These are phyloP conservation scores for Aphaenogaster floridana DNA, from an alignment of 1,140 invertebrate species.

Conservation along the genomic window DNA sequence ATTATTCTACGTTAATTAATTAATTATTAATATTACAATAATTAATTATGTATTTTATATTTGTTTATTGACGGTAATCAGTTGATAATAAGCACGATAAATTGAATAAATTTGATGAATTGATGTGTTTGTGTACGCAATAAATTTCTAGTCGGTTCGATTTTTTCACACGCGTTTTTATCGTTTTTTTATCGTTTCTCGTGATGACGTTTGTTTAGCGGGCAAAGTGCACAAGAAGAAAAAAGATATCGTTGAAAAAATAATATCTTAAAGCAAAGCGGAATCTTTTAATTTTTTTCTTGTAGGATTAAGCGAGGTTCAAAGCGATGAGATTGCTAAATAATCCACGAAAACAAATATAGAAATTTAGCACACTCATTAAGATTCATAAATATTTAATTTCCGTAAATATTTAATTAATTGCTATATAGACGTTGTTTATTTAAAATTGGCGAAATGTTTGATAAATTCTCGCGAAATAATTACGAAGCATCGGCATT, in stretches of 20 bases:
- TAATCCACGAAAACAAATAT: background rate
- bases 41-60: background rate
- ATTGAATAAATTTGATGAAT: background rate
- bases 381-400: background rate
- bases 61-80: background rate
- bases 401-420: no score
- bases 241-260: background rate
- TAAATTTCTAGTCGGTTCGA: background rate
- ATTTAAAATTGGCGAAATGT: background rate
- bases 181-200: background rate
- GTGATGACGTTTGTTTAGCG: background rate
- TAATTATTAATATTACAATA: background rate
- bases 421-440: background rate
- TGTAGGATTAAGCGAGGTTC: background rate
- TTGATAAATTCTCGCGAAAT: background rate
- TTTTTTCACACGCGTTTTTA: background rate
- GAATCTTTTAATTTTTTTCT: background rate
- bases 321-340: background rate
- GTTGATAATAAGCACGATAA: background rate
- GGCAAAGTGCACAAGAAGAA: background rate
- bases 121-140: no score
- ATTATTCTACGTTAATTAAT: background rate
- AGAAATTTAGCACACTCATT: background rate
- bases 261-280: background rate
- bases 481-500: background rate